Evolutionary conservation across 2,113 vertebrate genomes (phyloP).

Genomic region (Elanoides forficatus): DNA sequence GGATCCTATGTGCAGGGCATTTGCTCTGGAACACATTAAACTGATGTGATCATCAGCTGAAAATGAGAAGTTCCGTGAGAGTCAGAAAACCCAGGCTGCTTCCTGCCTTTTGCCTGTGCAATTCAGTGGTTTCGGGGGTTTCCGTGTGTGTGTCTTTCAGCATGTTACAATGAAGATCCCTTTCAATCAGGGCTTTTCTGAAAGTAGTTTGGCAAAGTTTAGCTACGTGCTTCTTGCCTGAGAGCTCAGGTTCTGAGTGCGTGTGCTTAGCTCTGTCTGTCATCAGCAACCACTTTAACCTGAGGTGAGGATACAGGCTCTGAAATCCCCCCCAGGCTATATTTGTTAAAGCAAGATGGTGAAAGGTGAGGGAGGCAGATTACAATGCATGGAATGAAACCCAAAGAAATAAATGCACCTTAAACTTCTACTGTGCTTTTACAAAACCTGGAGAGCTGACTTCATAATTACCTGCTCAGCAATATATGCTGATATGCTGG

Average conservation of each 20-base stretch:
- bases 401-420: background rate
- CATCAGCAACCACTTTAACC: constrained; percentile 55
- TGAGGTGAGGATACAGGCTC: background rate
- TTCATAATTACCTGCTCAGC: background rate
- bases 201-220: constrained; percentile 1
- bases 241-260: background rate
- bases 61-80: background rate
- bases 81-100: background rate
- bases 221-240: background rate
- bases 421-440: background rate
- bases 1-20: background rate
- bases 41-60: background rate
- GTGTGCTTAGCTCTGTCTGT: constrained; percentile 21
- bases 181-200: constrained; percentile 41
- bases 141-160: background rate
- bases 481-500: background rate
- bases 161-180: constrained; percentile 33
- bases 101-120: background rate
- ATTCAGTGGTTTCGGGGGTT: background rate
- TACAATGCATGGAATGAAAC: constrained; percentile 15
- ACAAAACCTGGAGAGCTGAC: rapidly evolving
- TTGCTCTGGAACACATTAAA: background rate
- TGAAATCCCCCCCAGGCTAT: background rate
- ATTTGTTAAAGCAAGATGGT: background rate
- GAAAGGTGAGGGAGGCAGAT: constrained; percentile 41